A percentile compares a stretch with the other conserved stretches of the same genome.
Evolutionary conservation across 2,888 invertebrate genomes (phyloP).

Genomic region (Philhelius pedissequus): DNA sequence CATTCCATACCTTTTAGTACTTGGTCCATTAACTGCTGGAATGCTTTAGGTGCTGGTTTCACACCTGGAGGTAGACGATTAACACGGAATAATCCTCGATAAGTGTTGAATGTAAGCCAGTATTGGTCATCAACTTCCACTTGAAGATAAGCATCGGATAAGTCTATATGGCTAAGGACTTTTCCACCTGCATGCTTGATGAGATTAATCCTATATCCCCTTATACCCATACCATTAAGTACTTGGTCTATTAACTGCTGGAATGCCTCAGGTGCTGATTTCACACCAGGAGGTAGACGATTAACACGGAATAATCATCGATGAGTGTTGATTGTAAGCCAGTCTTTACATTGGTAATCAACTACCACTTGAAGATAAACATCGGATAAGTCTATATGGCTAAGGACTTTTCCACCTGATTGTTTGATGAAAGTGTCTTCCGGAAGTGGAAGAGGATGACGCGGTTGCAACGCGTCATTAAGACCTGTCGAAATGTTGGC

Average conservation of each 20-base stretch:
- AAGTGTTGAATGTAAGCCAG: not conserved
- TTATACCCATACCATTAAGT: no score
- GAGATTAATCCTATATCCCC: no score
- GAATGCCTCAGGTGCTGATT: no score
- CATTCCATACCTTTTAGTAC: no score
- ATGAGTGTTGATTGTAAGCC: not conserved
- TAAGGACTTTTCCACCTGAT: slow-evolving; percentile 14
- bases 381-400: slow-evolving; percentile 60
- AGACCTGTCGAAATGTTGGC: slow-evolving; percentile 67
- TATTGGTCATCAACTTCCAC: not conserved
- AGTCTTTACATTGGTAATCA: not conserved
- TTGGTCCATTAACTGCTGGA: no score
- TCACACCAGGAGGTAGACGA: no score
- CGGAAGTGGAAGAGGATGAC: not conserved
- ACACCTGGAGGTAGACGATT: no score
- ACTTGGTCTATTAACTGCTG: no score
- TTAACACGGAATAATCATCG: not conserved
- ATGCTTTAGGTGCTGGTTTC: no score
- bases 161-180: slow-evolving; percentile 54
- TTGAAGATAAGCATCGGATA: slow-evolving; percentile 43
- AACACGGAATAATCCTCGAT: not conserved
- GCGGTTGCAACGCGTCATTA: slow-evolving; percentile 9
- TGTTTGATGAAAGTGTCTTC: slow-evolving; percentile 40
- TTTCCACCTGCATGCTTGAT: slow-evolving; percentile 1
- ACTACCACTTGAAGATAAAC: not conserved